These are phyloP conservation scores for Manduca sexta DNA, from an alignment of 1,140 invertebrate species.

Conservation along the genomic window DNA sequence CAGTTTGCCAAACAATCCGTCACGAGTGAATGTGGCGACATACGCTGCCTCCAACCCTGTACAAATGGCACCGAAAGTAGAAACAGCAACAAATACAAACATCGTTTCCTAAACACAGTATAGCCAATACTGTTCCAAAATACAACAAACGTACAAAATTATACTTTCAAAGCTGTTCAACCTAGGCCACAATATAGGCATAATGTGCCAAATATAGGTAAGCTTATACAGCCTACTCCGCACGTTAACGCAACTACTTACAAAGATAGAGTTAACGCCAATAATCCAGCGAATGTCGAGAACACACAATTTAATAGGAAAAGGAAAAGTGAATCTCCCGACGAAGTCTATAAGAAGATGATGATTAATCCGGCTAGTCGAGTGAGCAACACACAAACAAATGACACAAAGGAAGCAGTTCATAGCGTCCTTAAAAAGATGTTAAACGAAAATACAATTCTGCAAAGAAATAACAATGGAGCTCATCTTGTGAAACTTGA, in stretches of 20 bases:
- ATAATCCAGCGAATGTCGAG: slow-evolving; percentile 2
- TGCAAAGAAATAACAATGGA: no score
- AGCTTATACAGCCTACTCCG: not conserved
- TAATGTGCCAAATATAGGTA: slow-evolving; percentile 11
- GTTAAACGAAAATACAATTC: no score
- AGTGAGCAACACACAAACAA: slow-evolving; percentile 1
- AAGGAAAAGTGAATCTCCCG: slow-evolving; percentile 61
- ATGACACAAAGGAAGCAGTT: no score
- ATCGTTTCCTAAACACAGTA: not conserved
- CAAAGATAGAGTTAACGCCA: not conserved
- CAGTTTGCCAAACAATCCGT: not conserved
- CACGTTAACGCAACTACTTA: not conserved
- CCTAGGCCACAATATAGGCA: slow-evolving; percentile 14
- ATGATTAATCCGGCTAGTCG: slow-evolving; percentile 9
- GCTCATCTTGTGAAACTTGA: no score
- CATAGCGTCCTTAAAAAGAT: no score
- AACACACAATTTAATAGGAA: slow-evolving; percentile 37
- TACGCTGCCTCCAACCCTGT: not conserved
- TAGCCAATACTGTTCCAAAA: not conserved
- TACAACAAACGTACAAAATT: slow-evolving; percentile 10
- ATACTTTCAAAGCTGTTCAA: slow-evolving; percentile 21
- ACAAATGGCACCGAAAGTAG: slow-evolving; percentile 7
- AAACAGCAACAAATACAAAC: not conserved
- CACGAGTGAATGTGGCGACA: not conserved
- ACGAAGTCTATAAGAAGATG: slow-evolving; percentile 47